Evolutionary conservation across 2,113 vertebrate genomes (phyloP), one percentile per base, ranked within the genome.

Genomic region (Sapajus apella): DNA sequence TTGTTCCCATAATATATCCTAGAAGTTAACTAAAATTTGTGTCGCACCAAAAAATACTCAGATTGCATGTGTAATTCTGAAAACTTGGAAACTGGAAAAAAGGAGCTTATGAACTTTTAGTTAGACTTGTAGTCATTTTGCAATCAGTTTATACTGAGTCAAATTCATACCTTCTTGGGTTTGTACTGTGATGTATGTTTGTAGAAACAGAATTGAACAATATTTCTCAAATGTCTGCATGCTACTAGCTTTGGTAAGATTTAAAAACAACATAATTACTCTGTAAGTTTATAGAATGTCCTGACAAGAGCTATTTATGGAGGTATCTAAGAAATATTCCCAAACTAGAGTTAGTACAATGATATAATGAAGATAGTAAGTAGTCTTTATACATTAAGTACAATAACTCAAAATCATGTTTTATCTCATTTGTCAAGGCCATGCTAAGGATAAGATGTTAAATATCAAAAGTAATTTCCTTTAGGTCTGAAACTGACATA

Each of bases 11-110:
- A 83, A 94, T 93, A 40, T 84, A 95, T 82, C 93, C n/a, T 96
- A 87, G 86, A 94, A 85, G 94, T 94, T 84, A 97, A 72, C 30
- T 75, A 87, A 92, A 81, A 95, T 92, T 96, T 85, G 5, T 94
- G 27, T 84, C 52, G 64, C 23, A 76, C 88, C 68, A 93, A 64
- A 84, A 83, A 92, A 35, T 93, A 88, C 25, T 70, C n/a, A 94
- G 58, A 45, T 90, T 96, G 43, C 56, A 43, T 75, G 43, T 43
- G 8, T 94, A 96, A 90, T 93, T 87, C 40, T 96, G 58, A 97
- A 96, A 84, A 94, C 43, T 68, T 55, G 52, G 61, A 90, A 64
- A 87, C 13, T 64, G 16, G 32, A n/a, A 56, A 75, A 52, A 79
- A 64, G 2, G 30, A 90, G 64, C 30, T 40, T 87, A 84, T 56